Evolutionary conservation across 1,140 invertebrate genomes (phyloP).

Genomic region (Leptinotarsa texana): DNA sequence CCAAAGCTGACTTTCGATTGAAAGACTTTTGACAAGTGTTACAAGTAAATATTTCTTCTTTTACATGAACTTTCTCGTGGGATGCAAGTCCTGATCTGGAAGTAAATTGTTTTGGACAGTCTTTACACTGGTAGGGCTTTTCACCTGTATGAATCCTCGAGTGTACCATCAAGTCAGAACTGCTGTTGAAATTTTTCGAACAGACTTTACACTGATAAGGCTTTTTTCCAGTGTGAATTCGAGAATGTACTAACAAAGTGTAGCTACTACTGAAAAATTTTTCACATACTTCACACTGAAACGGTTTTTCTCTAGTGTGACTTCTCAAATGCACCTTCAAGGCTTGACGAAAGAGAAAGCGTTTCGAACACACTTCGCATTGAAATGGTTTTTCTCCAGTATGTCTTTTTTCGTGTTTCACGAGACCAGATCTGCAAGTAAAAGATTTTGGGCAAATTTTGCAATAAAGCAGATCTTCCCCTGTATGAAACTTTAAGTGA

Average conservation of each 20-base stretch:
- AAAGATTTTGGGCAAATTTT: neutral
- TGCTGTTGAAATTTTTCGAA: neutral
- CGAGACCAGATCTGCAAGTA: too few species aligned
- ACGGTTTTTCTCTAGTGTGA: slow-evolving; percentile 40
- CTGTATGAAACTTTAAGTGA: neutral
- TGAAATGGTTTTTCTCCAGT: slow-evolving; percentile 49
- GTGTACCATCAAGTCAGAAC: neutral
- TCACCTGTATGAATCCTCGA: neutral
- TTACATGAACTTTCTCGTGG: neutral
- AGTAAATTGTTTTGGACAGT: neutral
- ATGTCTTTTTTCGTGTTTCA: slow-evolving; percentile 48
- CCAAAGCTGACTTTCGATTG: neutral
- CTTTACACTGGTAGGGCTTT: neutral
- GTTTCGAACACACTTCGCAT: slow-evolving; percentile 47
- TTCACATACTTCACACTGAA: slow-evolving; percentile 44
- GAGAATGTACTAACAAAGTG: neutral
- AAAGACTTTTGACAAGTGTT: neutral
- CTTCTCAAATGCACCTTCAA: slow-evolving; percentile 45
- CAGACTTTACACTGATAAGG: neutral
- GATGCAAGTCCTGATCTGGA: neutral
- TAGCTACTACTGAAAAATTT: slow-evolving; percentile 37
- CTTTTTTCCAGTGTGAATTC: neutral
- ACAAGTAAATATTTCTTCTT: neutral
- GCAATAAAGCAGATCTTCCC: slow-evolving; percentile 35
- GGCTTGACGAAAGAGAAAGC: slow-evolving; percentile 47